Conservation (phyloP, 2,113 vertebrate species). For the Poeciliopsis turrubarensis region DNA sequence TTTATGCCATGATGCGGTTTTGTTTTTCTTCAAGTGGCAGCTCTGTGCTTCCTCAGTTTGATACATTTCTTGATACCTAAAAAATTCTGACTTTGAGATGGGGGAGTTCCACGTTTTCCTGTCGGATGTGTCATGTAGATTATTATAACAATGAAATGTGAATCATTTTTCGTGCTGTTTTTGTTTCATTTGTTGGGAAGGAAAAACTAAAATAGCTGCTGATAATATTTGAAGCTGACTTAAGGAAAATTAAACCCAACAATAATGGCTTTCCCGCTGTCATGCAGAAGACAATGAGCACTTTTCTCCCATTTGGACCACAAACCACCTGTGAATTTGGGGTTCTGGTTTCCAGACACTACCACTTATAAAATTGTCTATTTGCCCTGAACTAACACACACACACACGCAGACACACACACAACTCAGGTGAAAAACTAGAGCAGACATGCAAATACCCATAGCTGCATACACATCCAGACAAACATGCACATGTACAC, state of each 20-base stretch:
- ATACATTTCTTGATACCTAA: too few relatives aligned
- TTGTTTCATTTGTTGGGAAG: slow-evolving; percentile 59
- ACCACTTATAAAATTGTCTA: slow-evolving; percentile 9
- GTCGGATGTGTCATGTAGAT: too few relatives aligned
- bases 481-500: slow-evolving; percentile 14
- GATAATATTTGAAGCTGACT: slow-evolving; percentile 51
- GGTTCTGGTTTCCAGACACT: background rate
- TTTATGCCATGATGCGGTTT: too few relatives aligned
- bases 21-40: too few relatives aligned
- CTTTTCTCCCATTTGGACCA: slow-evolving; percentile 42
- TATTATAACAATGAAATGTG: slow-evolving; percentile 3
- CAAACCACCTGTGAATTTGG: slow-evolving; percentile 24
- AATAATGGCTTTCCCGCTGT: slow-evolving; percentile 28
- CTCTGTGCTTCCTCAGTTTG: too few relatives aligned
- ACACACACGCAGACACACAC: slow-evolving; percentile 5
- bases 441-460: slow-evolving; percentile 41
- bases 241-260: too few relatives aligned
- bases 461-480: slow-evolving; percentile 17
- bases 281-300: slow-evolving; percentile 17
- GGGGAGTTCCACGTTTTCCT: too few relatives aligned
- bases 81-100: too few relatives aligned
- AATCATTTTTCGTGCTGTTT: slow-evolving; percentile 53
- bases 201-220: slow-evolving; percentile 71
- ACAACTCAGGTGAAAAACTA: slow-evolving; percentile 25
- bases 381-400: slow-evolving; percentile 42